A percentile compares a stretch with the other conserved stretches of the same genome.
These are phyloP conservation scores for Cryptus viduatorius DNA, from an alignment of 2,888 invertebrate species.

Conservation along the genomic window DNA sequence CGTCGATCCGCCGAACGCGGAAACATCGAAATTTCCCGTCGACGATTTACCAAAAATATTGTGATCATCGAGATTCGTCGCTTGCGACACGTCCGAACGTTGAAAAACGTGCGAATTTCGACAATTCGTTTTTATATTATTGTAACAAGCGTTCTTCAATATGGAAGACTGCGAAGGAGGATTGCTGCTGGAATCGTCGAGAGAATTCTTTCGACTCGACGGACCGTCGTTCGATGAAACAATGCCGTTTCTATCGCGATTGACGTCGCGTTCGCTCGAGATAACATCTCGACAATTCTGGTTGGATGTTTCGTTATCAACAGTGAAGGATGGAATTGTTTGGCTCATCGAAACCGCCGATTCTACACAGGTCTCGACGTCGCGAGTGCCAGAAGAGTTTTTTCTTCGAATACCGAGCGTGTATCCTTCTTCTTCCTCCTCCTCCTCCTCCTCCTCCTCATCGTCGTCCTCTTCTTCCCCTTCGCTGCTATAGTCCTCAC, in stretches of 20 bases:
- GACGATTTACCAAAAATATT: slow-evolving; percentile 39
- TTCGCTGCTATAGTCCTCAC: slow-evolving; percentile 53
- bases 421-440: slow-evolving; percentile 41
- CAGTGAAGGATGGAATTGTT: neutral
- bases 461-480: slow-evolving; percentile 69
- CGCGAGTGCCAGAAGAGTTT: neutral
- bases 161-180: slow-evolving; percentile 49
- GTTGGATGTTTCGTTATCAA: neutral
- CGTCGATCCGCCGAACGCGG: slow-evolving; percentile 77
- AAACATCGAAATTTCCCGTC: slow-evolving; percentile 46
- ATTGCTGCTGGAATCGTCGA: slow-evolving; percentile 43
- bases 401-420: too few species aligned
- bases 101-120: slow-evolving; percentile 9
- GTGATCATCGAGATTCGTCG: slow-evolving; percentile 31
- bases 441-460: slow-evolving; percentile 66
- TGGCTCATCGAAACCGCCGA: neutral
- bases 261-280: neutral
- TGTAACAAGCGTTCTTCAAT: slow-evolving; percentile 32
- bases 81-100: slow-evolving; percentile 17
- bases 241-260: neutral
- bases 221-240: slow-evolving; percentile 12
- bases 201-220: slow-evolving; percentile 50
- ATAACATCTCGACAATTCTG: neutral
- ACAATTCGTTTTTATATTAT: slow-evolving; percentile 20
- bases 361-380: neutral